Percentiles rank a stretch among this genome's conserved stretches.
Evolutionary conservation across 1,140 invertebrate species (phyloP).

Genomic region (Phocides pigmalion): DNA sequence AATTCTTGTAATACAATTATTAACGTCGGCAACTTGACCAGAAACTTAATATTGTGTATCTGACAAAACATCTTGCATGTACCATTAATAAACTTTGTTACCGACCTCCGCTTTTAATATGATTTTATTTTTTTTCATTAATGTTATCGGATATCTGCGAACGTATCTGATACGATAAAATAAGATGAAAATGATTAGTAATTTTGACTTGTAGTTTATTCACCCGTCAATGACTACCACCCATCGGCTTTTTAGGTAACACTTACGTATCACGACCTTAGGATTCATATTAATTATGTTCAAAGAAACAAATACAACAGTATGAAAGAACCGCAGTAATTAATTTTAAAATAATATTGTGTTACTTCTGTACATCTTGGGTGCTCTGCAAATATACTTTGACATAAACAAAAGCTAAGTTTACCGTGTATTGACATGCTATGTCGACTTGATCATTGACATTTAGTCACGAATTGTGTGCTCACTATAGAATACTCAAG

Average conservation of each 20-base stretch:
- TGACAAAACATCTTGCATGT: background rate
- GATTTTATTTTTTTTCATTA: constrained; percentile 22
- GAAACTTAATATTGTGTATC: background rate
- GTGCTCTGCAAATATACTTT: too few species aligned
- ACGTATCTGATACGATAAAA: constrained; percentile 23
- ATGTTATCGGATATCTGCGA: constrained; percentile 25
- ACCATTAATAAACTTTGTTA: constrained; percentile 20
- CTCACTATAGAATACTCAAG: too few species aligned
- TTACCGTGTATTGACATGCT: too few species aligned
- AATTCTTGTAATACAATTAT: background rate
- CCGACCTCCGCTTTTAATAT: constrained; percentile 17
- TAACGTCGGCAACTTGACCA: background rate
- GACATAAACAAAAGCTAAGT: too few species aligned
- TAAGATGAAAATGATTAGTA: constrained; percentile 18
- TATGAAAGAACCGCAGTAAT: too few species aligned
- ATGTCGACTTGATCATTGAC: too few species aligned
- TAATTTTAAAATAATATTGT: too few species aligned
- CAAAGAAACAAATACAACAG: background rate
- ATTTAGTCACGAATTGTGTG: too few species aligned
- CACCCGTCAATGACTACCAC: constrained; percentile 18
- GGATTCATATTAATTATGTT: background rate
- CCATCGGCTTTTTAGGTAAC: constrained; percentile 12
- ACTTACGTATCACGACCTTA: background rate
- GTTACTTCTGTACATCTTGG: too few species aligned
- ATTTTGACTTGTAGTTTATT: constrained; percentile 16